Evolutionary conservation across 2,113 vertebrate species (phyloP).

Genomic region (Myrmecobius fasciatus): DNA sequence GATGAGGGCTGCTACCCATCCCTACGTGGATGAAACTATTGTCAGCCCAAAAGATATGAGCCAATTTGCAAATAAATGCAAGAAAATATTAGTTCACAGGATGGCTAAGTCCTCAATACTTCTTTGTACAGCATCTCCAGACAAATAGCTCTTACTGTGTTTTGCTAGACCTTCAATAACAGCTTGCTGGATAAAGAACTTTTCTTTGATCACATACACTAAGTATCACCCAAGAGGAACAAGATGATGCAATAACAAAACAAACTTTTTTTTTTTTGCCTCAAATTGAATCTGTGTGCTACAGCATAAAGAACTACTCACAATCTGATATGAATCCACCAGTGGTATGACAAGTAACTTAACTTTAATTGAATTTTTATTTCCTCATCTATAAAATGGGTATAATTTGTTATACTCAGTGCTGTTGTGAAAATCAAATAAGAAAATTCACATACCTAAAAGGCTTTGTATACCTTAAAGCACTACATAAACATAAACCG

Average conservation of each 20-base stretch:
- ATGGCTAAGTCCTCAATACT: neutral
- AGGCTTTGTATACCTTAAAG: neutral
- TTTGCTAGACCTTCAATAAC: neutral
- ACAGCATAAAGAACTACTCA: neutral
- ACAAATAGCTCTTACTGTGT: neutral
- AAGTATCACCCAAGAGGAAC: neutral
- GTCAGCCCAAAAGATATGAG: neutral
- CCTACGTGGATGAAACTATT: neutral
- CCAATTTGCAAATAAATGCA: neutral
- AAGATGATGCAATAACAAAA: conserved; percentile 39
- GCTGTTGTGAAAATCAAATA: neutral
- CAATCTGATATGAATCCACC: neutral
- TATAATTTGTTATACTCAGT: neutral
- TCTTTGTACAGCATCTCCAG: neutral
- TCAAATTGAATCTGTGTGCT: neutral
- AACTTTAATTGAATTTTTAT: neutral
- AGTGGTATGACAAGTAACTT: neutral
- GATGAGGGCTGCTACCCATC: neutral
- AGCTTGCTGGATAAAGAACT: neutral
- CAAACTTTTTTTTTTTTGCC: neutral
- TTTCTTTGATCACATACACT: neutral
- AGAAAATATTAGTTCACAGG: neutral
- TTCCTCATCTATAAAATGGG: neutral
- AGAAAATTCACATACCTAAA: neutral
- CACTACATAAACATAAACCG: neutral